Evolutionary conservation across 2,888 invertebrate species (phyloP).

Genomic region (Steinernema hermaphroditum): DNA sequence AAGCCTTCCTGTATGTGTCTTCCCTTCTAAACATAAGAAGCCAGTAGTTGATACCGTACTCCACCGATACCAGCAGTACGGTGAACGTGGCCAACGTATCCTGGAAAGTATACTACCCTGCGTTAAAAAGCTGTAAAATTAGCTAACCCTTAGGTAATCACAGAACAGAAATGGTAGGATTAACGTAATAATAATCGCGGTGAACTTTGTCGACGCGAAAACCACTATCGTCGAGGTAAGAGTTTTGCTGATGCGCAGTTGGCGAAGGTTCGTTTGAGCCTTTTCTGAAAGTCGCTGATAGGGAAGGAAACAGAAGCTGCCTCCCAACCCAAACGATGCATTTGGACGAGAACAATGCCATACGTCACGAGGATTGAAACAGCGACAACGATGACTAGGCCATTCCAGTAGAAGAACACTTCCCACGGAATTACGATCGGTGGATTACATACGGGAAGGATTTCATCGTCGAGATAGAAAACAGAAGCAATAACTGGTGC

Average conservation of each 20-base stretch:
- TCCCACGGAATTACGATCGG: neutral
- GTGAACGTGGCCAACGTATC: neutral
- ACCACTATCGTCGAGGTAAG: neutral
- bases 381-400: neutral
- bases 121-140: no score
- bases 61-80: neutral
- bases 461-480: neutral
- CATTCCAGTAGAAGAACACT: slow-evolving; percentile 20
- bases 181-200: neutral
- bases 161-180: neutral
- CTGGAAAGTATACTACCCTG: no score
- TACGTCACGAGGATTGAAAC: neutral
- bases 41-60: slow-evolving; percentile 29
- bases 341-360: neutral
- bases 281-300: slow-evolving; percentile 20
- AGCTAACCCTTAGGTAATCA: neutral
- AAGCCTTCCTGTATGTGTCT: slow-evolving; percentile 20
- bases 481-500: neutral
- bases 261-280: neutral
- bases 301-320: no score
- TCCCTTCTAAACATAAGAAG: neutral
- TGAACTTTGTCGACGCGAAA: neutral
- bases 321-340: slow-evolving; percentile 1
- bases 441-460: slow-evolving; percentile 5
- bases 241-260: neutral